phyloP scores from a whole-genome alignment of 2,113 vertebrate genomes.

The Pterocles gutturalis region DNA sequence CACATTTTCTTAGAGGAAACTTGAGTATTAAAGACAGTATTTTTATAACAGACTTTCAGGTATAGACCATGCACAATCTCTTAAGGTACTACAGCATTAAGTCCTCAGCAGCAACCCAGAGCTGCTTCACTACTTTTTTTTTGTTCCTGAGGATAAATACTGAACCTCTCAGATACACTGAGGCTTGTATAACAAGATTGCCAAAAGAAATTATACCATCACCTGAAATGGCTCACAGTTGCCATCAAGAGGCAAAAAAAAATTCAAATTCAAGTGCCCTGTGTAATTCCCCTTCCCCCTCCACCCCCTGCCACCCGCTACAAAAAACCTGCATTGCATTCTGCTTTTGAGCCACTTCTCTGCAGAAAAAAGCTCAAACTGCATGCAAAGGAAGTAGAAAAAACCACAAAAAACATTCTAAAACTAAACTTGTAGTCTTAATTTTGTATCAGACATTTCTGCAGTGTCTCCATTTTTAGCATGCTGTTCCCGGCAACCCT shows the following conservation, averaged over 20 bases:
- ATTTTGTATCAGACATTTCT: background rate
- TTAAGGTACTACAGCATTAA: background rate
- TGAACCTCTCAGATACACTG: background rate
- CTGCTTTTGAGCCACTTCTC: background rate
- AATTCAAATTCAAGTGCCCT: background rate
- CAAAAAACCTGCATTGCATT: background rate
- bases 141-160: background rate
- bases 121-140: background rate
- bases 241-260: conserved; percentile 18
- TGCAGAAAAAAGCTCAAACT: conserved; percentile 38
- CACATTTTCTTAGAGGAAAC: background rate
- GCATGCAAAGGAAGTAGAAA: conserved; percentile 40
- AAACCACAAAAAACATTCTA: conserved; percentile 20
- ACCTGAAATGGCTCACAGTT: conserved; percentile 8
- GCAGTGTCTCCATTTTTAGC: background rate
- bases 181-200: background rate
- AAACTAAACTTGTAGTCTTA: background rate
- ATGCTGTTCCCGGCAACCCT: background rate
- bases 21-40: background rate
- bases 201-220: background rate
- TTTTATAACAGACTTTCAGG: background rate
- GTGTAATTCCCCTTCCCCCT: background rate
- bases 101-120: background rate
- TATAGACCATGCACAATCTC: background rate
- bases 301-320: background rate